phyloP scores from a whole-genome alignment of 1,140 invertebrate genomes.

The Drosophila erecta region DNA sequence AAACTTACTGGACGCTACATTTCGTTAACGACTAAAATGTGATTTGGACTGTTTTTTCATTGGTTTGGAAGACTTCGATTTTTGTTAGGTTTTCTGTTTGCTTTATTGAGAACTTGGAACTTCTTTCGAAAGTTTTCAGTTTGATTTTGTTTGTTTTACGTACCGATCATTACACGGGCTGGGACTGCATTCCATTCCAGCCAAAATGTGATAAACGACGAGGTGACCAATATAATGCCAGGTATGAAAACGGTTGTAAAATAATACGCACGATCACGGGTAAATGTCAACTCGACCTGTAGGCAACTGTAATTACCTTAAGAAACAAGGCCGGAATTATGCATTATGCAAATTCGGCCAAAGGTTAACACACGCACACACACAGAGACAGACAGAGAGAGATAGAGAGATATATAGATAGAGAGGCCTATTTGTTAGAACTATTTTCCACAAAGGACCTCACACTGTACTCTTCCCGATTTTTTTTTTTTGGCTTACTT shows the following conservation, averaged over 20 bases:
- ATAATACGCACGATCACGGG: conserved; percentile 96
- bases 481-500: conserved; percentile 5
- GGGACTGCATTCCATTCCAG: conserved; percentile 98
- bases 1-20: conserved; percentile 31
- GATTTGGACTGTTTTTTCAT: conserved; percentile 34
- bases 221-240: conserved; percentile 97
- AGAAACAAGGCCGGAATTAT: conserved; percentile 78
- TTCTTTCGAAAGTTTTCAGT: conserved; percentile 12
- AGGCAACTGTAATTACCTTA: conserved; percentile 97
- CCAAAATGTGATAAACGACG: conserved; percentile 95
- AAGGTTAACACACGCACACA: conserved; percentile 56
- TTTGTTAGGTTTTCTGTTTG: conserved; percentile 16
- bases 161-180: conserved; percentile 96
- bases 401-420: conserved; percentile 11
- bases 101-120: conserved; percentile 12
- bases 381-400: conserved; percentile 51
- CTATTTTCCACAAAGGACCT: conserved; percentile 4
- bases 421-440: conserved; percentile 5
- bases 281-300: conserved; percentile 95
- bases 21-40: conserved; percentile 35
- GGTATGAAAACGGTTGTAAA: conserved; percentile 98
- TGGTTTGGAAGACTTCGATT: conserved; percentile 55
- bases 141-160: conserved; percentile 75
- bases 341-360: conserved; percentile 44
- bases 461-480: conserved; percentile 10